Base-by-base conservation (phyloP, 2,888 invertebrate genomes). In the Sphaerophoria taeniata region DNA sequence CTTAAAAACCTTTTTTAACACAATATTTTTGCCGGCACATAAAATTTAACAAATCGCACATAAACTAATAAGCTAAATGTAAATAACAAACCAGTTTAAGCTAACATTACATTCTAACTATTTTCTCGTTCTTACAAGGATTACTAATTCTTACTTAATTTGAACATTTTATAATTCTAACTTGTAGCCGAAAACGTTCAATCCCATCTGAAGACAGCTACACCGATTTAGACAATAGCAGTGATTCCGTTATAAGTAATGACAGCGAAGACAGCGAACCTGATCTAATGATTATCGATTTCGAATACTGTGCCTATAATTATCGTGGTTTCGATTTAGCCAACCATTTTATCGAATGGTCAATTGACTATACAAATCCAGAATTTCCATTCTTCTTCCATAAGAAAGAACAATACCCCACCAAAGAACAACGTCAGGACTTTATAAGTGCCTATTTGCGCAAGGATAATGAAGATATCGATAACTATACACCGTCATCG, bases 281-380 rank as follows among this genome's bases (percentile, higher is more conserved):
- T 0, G 94, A 94, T 87, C 92, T 97, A 43, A 95, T 96, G 14
- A 93, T 97, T 36, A 97, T 97, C 89, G 98, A 98, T 91, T 98
- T 97, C 90, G 98, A 98, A 92, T 98, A 98, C 90, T 98, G 98
- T 91, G 97, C 98, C 0, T 98, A 98, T 92, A 98, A 98, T 90
- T 97, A 97, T 89, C 93, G 98, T 67, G 98, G 96, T 0, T 98
- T 98, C 92, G 98, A 98, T 92, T 93, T 98, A 65, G 98, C 98
- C 3, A 98, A 98, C 92, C 98, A 98, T 90, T 98, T 98, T 91
- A 94, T 97, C 87, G 98, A 98, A 91, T 97, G 98, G 97, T 94
- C 94, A 0, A 97, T 97, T 90, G 97, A 98, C 90, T 98, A 98
- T 91, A 97, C 96, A 0, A 94, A 95, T 77, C 93, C 95, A 0